Conservation (phyloP, 2,797 vertebrate species). For the Sebastes taczanowskii region DNA sequence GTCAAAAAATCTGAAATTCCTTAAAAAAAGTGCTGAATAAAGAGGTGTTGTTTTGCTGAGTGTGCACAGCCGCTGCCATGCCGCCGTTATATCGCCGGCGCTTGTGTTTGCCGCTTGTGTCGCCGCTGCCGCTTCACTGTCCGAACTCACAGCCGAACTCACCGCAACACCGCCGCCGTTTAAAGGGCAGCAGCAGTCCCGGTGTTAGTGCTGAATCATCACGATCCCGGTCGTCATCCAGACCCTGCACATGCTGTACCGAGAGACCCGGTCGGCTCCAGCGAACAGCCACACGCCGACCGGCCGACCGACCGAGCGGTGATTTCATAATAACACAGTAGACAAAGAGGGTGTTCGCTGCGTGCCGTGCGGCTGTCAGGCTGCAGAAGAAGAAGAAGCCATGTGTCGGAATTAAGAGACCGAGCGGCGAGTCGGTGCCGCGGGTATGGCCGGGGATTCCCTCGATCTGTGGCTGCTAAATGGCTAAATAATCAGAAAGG, state of each 20-base stretch:
- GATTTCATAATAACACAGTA: conserved; percentile 51
- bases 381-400: conserved; percentile 52
- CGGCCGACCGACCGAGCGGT: conserved; percentile 11
- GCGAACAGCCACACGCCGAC: conserved; percentile 18
- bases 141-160: conserved; percentile 18
- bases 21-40: conserved; percentile 68
- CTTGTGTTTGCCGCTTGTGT: conserved; percentile 10
- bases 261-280: conserved; percentile 26
- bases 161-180: conserved; percentile 28
- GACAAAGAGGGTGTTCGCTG: conserved; percentile 65
- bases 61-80: conserved; percentile 53
- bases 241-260: conserved; percentile 32
- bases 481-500: neutral
- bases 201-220: conserved; percentile 82
- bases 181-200: conserved; percentile 48
- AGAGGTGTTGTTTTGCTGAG: conserved; percentile 70
- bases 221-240: conserved; percentile 53
- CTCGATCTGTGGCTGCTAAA: conserved; percentile 17
- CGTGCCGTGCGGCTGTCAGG: conserved; percentile 47
- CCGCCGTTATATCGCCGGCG: conserved; percentile 2
- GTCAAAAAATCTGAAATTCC: conserved; percentile 23
- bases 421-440: conserved; percentile 29
- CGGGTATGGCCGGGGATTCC: conserved; percentile 56
- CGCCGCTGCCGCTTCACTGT: conserved; percentile 18
- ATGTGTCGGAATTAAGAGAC: conserved; percentile 74